Conservation (phyloP, 2,888 invertebrate genomes). For the Euspilapteryx auroguttella region DNA sequence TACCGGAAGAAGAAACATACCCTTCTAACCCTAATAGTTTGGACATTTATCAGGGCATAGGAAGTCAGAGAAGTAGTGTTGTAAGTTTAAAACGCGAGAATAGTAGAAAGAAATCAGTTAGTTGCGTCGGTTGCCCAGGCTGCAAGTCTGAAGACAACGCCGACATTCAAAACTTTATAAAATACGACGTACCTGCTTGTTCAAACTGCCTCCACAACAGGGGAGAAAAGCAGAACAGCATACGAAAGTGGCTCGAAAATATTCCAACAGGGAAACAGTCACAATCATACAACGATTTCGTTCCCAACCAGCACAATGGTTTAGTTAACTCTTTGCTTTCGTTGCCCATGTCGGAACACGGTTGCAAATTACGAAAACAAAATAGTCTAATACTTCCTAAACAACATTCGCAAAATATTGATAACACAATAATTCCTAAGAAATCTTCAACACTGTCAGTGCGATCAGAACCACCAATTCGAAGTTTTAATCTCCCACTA, state of each 20-base stretch:
- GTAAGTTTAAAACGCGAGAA: constrained; percentile 65
- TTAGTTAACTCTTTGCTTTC: constrained; percentile 33
- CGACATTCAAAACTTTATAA: constrained; percentile 34
- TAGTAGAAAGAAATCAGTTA: constrained; percentile 52
- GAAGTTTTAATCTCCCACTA: constrained; percentile 40
- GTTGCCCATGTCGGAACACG: constrained; percentile 23
- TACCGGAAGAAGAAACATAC: constrained; percentile 76
- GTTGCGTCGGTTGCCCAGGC: constrained; percentile 69
- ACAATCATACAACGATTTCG: constrained; percentile 21
- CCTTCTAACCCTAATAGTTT: constrained; percentile 47
- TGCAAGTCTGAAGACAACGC: constrained; percentile 41
- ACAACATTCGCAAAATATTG: not conserved
- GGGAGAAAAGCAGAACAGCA: constrained; percentile 74
- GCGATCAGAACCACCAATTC: constrained; percentile 38
- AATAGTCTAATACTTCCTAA: constrained; percentile 33
- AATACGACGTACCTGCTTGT: constrained; percentile 47
- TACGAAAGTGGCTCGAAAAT: constrained; percentile 75
- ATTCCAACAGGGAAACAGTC: constrained; percentile 56
- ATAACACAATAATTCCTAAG: constrained; percentile 1
- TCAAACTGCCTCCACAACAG: constrained; percentile 53
- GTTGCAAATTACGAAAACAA: constrained; percentile 29
- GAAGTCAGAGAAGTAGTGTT: constrained; percentile 57
- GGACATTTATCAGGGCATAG: constrained; percentile 44
- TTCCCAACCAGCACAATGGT: constrained; percentile 18
- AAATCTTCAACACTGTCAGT: constrained; percentile 35